These are phyloP conservation scores for Leptopilina boulardi DNA, from an alignment of 1,140 invertebrate species.

Conservation along the genomic window DNA sequence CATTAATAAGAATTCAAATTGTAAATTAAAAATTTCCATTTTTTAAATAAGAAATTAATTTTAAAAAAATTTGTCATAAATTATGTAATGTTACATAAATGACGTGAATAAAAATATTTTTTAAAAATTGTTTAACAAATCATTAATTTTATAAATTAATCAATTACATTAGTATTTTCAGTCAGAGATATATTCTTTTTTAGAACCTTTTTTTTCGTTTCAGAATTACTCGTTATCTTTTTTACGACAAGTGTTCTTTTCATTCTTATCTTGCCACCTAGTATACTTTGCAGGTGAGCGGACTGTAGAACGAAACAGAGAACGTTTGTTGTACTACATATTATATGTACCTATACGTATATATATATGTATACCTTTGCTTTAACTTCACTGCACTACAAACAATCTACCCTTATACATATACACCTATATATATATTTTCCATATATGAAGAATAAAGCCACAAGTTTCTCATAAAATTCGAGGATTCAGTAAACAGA, in stretches of 20 bases:
- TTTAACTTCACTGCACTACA: conserved; percentile 63
- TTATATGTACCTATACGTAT: too few relatives aligned
- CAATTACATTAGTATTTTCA: too few relatives aligned
- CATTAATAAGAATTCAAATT: too few relatives aligned
- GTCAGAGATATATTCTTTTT: too few relatives aligned
- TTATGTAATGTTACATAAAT: too few relatives aligned
- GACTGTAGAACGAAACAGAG: conserved; percentile 67
- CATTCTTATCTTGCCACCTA: conserved; percentile 56
- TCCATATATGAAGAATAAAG: not conserved
- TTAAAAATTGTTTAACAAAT: too few relatives aligned
- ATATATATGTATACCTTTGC: conserved; percentile 52
- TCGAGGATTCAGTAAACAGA: not conserved
- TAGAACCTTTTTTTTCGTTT: not conserved
- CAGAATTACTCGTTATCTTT: conserved; percentile 24
- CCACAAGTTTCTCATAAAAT: not conserved
- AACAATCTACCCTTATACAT: conserved; percentile 33
- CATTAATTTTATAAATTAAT: too few relatives aligned
- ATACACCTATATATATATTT: conserved; percentile 10
- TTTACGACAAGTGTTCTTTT: conserved; percentile 18
- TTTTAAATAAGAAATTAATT: too few relatives aligned
- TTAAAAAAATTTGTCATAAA: too few relatives aligned
- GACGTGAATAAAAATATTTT: too few relatives aligned
- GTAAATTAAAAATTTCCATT: too few relatives aligned
- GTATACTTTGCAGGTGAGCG: conserved; percentile 65
- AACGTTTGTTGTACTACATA: conserved; percentile 64